phyloP scores from a whole-genome alignment of 2,888 invertebrate genomes.

The Apodemia zela region DNA sequence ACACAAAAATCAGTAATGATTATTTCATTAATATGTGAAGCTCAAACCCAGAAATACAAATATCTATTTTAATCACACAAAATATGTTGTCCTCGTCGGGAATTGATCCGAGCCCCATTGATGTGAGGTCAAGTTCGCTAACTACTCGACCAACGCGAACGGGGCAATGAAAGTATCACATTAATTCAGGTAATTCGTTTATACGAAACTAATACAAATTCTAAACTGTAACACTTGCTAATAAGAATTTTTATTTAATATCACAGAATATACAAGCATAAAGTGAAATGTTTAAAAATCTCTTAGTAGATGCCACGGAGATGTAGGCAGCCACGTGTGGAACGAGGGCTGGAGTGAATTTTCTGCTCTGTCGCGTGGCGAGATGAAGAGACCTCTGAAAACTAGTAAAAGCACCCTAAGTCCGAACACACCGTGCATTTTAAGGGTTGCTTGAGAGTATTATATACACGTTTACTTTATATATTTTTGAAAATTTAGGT shows the following conservation, averaged over 20 bases:
- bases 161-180: no score
- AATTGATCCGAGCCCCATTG: no score
- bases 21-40: no score
- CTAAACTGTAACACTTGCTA: no score
- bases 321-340: constrained; percentile 52
- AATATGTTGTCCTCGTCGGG: no score
- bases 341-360: constrained; percentile 63
- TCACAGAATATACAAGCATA: neutral
- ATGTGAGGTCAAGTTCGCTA: no score
- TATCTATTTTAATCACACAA: no score
- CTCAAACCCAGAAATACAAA: no score
- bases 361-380: constrained; percentile 59
- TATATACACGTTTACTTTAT: neutral
- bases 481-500: neutral
- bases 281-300: constrained; percentile 22
- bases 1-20: no score
- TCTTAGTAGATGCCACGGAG: constrained; percentile 33
- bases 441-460: constrained; percentile 1
- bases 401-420: constrained; percentile 41
- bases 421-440: constrained; percentile 27
- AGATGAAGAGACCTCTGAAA: constrained; percentile 58
- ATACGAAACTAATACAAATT: no score
- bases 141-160: no score
- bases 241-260: neutral
- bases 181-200: no score